These are phyloP conservation scores for Ips nitidus DNA, from an alignment of 1,140 invertebrate species.

Conservation along the genomic window DNA sequence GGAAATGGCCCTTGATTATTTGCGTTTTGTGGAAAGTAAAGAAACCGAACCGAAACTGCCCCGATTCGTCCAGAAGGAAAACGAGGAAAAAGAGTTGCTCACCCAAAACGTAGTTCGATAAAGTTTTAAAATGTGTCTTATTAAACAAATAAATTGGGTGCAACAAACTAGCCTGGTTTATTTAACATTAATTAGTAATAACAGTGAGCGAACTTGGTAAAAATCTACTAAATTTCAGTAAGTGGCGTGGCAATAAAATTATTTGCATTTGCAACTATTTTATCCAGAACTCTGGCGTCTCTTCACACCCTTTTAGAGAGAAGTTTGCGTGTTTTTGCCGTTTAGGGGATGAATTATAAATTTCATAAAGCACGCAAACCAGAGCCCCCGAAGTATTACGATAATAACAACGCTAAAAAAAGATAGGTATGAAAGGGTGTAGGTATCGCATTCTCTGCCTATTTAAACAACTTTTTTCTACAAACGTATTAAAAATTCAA, in stretches of 20 bases:
- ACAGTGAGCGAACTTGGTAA: too few relatives aligned
- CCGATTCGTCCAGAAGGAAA: constrained; percentile 28
- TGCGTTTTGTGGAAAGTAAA: constrained; percentile 26
- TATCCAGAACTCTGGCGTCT: neutral
- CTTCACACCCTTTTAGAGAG: neutral
- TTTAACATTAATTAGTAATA: too few relatives aligned
- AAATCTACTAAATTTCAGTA: too few relatives aligned
- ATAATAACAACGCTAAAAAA: too few relatives aligned
- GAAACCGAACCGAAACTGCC: constrained; percentile 22
- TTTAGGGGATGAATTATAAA: constrained; percentile 1
- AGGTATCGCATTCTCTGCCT: too few relatives aligned
- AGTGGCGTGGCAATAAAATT: neutral
- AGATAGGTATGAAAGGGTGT: too few relatives aligned
- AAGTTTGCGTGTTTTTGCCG: constrained; percentile 9
- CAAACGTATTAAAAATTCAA: too few relatives aligned
- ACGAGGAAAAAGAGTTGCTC: constrained; percentile 23
- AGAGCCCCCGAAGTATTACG: neutral
- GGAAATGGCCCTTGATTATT: constrained; percentile 42
- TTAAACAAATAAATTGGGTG: too few relatives aligned
- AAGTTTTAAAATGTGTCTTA: neutral
- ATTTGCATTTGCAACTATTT: neutral
- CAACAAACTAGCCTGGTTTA: too few relatives aligned
- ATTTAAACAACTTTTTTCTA: too few relatives aligned
- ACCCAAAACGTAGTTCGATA: constrained; percentile 29
- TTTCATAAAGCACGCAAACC: neutral